A percentile compares a stretch with the other conserved stretches of the same genome.
Evolutionary conservation across 2,797 vertebrate species (phyloP).

Genomic region (Poeciliopsis turneri): DNA sequence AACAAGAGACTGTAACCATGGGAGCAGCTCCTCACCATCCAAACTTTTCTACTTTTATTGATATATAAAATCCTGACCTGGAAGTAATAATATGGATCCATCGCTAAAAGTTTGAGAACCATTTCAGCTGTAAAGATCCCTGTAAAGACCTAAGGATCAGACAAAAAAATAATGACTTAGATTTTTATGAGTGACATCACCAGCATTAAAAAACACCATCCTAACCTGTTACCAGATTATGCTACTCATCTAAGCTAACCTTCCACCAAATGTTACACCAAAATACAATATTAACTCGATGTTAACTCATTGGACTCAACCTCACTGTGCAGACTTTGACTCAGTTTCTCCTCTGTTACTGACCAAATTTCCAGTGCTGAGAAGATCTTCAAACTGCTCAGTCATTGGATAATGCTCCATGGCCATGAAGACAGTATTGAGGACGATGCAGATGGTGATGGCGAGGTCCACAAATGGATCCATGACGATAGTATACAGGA

Average conservation of each 20-base stretch:
- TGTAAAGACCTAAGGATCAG: conserved; percentile 85
- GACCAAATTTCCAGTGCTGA: conserved; percentile 90
- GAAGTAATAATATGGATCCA: conserved; percentile 93
- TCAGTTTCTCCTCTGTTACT: conserved; percentile 29
- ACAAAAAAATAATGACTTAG: background rate
- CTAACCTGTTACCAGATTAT: background rate
- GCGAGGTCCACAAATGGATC: conserved; percentile 95
- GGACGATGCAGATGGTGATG: conserved; percentile 96
- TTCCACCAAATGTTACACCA: background rate
- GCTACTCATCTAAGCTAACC: background rate
- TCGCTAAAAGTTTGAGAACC: conserved; percentile 89
- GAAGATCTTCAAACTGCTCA: conserved; percentile 80
- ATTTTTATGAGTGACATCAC: background rate
- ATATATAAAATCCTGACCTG: conserved; percentile 74
- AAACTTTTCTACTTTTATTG: background rate
- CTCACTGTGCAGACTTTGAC: background rate
- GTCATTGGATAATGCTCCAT: conserved; percentile 98
- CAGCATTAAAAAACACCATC: background rate
- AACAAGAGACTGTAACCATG: background rate
- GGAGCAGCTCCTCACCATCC: background rate
- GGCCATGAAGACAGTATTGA: conserved; percentile 97
- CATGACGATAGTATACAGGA: conserved; percentile 87
- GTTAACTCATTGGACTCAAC: background rate
- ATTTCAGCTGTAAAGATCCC: conserved; percentile 93
- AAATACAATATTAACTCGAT: background rate